These are phyloP conservation scores for Telmatherina bonti DNA, from an alignment of 2,797 vertebrate species.

Conservation along the genomic window DNA sequence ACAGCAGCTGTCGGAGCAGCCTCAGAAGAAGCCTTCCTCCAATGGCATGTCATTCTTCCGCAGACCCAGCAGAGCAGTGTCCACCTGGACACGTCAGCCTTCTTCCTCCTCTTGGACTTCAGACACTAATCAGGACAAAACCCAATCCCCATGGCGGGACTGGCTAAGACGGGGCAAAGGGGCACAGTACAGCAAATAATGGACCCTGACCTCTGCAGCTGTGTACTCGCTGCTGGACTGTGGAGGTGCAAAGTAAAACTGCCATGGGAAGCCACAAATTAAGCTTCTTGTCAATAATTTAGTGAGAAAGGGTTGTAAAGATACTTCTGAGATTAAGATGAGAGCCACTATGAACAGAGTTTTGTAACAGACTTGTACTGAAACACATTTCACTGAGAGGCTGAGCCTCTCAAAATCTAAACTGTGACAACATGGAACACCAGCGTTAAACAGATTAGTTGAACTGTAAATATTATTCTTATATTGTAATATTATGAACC, in stretches of 20 bases:
- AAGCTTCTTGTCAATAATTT: conserved; percentile 10
- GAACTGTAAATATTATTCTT: conserved; percentile 58
- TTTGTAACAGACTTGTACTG: conserved; percentile 13
- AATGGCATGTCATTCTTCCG: conserved; percentile 75
- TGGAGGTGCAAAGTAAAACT: conserved; percentile 6
- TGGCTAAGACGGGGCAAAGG: conserved; percentile 82
- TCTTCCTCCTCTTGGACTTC: conserved; percentile 62
- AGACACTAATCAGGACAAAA: conserved; percentile 62
- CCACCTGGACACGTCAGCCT: conserved; percentile 53
- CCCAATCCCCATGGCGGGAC: conserved; percentile 80
- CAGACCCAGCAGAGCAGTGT: conserved; percentile 53
- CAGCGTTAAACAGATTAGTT: conserved; percentile 16
- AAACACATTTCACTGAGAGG: conserved; percentile 64
- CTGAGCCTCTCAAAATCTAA: conserved; percentile 41
- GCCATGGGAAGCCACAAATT: conserved; percentile 4
- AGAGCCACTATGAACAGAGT: conserved; percentile 53
- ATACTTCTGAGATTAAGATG: conserved; percentile 30
- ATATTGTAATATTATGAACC: conserved; percentile 60
- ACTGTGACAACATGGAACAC: conserved; percentile 48
- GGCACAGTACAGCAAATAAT: conserved; percentile 69
- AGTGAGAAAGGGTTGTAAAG: conserved; percentile 45
- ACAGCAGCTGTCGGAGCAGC: conserved; percentile 79
- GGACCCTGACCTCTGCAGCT: conserved; percentile 4
- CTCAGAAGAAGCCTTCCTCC: conserved; percentile 69
- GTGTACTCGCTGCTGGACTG: conserved; percentile 9